These are phyloP conservation scores for Ophraella communa DNA, from an alignment of 2,888 invertebrate genomes.

Conservation along the genomic window DNA sequence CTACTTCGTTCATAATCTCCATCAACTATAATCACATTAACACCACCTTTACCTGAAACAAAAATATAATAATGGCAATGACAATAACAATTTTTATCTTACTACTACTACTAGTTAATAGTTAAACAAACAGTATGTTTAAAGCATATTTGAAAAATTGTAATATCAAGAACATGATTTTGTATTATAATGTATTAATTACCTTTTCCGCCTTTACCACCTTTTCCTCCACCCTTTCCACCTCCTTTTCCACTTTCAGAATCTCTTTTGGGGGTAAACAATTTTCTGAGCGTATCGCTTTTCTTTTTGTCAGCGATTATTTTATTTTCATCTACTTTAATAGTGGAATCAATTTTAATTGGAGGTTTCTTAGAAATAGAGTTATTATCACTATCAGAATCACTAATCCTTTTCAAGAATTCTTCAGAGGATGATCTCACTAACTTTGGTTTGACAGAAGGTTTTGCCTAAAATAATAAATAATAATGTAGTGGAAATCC, in stretches of 20 bases:
- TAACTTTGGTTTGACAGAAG: slow-evolving; percentile 33
- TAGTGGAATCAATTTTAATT: slow-evolving; percentile 43
- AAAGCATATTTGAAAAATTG: no score
- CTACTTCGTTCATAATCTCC: slow-evolving; percentile 65
- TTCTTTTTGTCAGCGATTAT: slow-evolving; percentile 73
- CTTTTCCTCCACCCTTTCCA: slow-evolving; percentile 73
- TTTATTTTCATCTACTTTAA: slow-evolving; percentile 61
- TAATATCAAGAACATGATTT: no score
- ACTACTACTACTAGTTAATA: no score
- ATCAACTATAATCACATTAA: slow-evolving; percentile 70
- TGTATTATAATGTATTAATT: slow-evolving; percentile 2
- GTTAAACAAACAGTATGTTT: no score
- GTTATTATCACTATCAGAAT: slow-evolving; percentile 46
- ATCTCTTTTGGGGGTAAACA: slow-evolving; percentile 67
- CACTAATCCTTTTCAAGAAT: slow-evolving; percentile 40
- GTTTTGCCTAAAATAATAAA: slow-evolving; percentile 2
- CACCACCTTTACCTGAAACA: slow-evolving; percentile 69
- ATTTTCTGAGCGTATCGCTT: slow-evolving; percentile 70
- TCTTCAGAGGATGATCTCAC: slow-evolving; percentile 29
- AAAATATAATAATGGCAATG: neutral
- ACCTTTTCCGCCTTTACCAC: slow-evolving; percentile 63
- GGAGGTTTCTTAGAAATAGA: slow-evolving; percentile 34
- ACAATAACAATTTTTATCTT: no score
- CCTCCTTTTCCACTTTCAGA: slow-evolving; percentile 72
- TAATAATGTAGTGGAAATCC: no score